A percentile compares a stretch with the other conserved stretches of the same genome.
These are phyloP conservation scores for Muricea muricata DNA, from an alignment of 92 coral and sea anemone species.

Conservation along the genomic window DNA sequence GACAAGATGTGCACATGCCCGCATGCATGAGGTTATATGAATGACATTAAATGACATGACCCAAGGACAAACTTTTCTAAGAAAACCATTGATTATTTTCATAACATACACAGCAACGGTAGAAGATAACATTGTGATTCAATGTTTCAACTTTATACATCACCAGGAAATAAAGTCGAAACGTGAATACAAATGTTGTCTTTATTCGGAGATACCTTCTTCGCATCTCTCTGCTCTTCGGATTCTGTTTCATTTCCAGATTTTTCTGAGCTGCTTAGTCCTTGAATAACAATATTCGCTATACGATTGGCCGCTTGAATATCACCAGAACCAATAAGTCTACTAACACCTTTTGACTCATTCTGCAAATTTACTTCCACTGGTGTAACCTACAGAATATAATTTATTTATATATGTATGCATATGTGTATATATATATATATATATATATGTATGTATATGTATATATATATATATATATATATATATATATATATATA, in stretches of 20 bases:
- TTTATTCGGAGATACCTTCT: background rate
- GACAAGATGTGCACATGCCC: too few relatives aligned
- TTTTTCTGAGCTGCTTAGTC: background rate
- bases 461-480: background rate
- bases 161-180: too few relatives aligned
- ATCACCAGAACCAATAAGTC: conserved; percentile 66
- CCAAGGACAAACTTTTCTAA: too few relatives aligned
- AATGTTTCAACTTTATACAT: too few relatives aligned
- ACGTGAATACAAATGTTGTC: background rate
- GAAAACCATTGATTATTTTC: too few relatives aligned
- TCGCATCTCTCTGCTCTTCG: background rate
- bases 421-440: background rate
- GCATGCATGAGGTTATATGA: too few relatives aligned
- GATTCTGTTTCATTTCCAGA: background rate
- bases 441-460: too few relatives aligned
- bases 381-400: background rate
- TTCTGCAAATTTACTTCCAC: background rate
- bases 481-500: too few relatives aligned
- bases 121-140: too few relatives aligned
- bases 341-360: conserved; percentile 24
- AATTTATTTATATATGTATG: background rate
- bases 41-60: too few relatives aligned
- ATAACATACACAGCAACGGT: too few relatives aligned
- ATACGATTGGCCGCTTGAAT: conserved; percentile 53
- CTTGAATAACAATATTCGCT: conserved; percentile 23